Evolutionary conservation across 2,113 vertebrate species (phyloP), one percentile per base, ranked within the genome.

Genomic region (Solea solea): DNA sequence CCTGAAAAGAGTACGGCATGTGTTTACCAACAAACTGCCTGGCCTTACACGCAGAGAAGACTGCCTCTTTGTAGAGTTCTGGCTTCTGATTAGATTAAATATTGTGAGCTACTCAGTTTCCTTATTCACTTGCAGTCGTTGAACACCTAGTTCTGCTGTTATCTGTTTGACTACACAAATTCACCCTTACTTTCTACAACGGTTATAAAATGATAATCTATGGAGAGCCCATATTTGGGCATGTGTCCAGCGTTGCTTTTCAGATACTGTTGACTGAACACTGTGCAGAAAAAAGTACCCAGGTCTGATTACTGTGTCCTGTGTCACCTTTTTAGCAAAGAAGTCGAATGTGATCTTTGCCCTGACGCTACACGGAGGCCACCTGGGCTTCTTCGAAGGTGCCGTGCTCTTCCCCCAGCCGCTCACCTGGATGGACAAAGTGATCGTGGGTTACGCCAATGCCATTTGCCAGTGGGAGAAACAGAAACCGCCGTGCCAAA

Each of bases 391-490:
- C 93, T 99, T 99, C n/a, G 97, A 99, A 86, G 98, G 98, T 0
- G 96, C 97, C 0, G 96, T 99, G 64, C 96, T 99, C 2, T 96
- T 99, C 78, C 98, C 98, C 0, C 95, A 99, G 64, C 98, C 98
- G 5, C 95, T 99, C 63, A 99, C 98, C 21, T 99, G 98, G 98
- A 99, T 99, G 97, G 98, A 99, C 92, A 99, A 99, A 91, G 95
- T 99, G 25, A 96, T 99, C 45, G 95, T 99, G 78, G 95, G 96
- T 67, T 99, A 98, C 25, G 91, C 96, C 86, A 95, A 97, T 5
- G 93, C 97, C 87, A 94, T 99, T 51, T 98, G 96, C 92, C 97
- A 98, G 70, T 99, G 97, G 97, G 96, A 98, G 88, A 96, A 94
- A 62, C 98, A 94, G 90, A 98, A 97, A 89, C 92, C 94, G 3